A percentile compares a stretch with the other conserved stretches of the same genome.
Conservation (phyloP, 2,888 invertebrate genomes). For the Coenonympha arcania region DNA sequence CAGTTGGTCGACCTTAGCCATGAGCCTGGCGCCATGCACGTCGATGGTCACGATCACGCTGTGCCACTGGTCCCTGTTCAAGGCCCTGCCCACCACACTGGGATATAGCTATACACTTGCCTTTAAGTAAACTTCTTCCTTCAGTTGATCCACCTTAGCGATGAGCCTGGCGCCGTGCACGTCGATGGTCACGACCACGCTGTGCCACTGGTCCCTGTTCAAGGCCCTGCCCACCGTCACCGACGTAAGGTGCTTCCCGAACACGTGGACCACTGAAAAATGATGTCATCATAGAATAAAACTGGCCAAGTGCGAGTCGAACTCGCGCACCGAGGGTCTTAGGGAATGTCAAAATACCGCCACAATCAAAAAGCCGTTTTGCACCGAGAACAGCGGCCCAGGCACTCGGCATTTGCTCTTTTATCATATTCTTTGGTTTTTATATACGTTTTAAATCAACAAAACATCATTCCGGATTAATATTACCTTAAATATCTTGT, state of each 20-base stretch:
- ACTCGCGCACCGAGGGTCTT: no score
- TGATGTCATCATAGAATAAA: no score
- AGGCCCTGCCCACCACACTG: slow-evolving; percentile 90
- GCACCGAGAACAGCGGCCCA: no score
- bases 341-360: no score
- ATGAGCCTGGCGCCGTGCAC: slow-evolving; percentile 88
- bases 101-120: no score
- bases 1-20: slow-evolving; percentile 87
- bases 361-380: no score
- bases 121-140: slow-evolving; percentile 86
- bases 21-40: slow-evolving; percentile 87
- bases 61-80: slow-evolving; percentile 93
- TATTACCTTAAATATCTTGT: no score
- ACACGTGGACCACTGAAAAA: slow-evolving; percentile 85
- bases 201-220: slow-evolving; percentile 93
- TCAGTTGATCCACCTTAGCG: slow-evolving; percentile 87
- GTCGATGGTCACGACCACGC: slow-evolving; percentile 88
- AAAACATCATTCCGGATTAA: no score
- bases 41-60: slow-evolving; percentile 89
- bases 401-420: no score
- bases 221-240: slow-evolving; percentile 90
- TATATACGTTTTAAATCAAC: no score
- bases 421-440: no score
- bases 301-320: no score
- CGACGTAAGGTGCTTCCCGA: slow-evolving; percentile 87